Base-by-base conservation (phyloP, 2,888 invertebrate species). In the Corbicula japonica region DNA sequence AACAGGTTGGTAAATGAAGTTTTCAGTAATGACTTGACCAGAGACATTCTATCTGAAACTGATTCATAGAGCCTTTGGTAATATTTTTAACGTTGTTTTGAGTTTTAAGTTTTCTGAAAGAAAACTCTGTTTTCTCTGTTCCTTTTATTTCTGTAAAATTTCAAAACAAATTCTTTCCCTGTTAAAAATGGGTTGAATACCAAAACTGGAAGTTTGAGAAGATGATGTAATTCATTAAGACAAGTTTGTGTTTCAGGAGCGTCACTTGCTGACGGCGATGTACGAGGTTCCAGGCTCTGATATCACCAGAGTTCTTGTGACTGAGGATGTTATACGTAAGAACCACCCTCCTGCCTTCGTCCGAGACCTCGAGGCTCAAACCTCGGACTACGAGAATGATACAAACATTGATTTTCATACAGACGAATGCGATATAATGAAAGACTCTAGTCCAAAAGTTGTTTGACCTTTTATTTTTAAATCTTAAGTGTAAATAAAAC, bases 221-320 rank as follows among this genome's bases (percentile, higher is more conserved):
- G 46, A 46, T 5, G n/a, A 50, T 52, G 12, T 21, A 15, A 12
- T 18, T 21, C 6, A 34, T 23, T 18, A 26, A n/a, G n/a, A n/a
- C n/a, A n/a, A n/a, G n/a, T 15, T 5, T 70, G 60, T 61, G 88
- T 93, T 93, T 28, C 94, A 98, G 97, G 99, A 99, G 94, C 96
- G 96, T 87, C 95, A 99, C 65, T 95, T 99, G 50, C 95, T 99
- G 85, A 98, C 99, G 90, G 97, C 99, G 80, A 99, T 99, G 98
- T 99, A 98, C 94, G 98, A 99, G 94, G 97, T 98, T 88, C 99
- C 99, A 58, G 98, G 98, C 28, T 98, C 98, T 0, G 97, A 98
- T 94, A 97, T 99, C 34, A 95, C 96, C 83, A 95, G 96, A 69
- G 98, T 99, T 62, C 97, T 97, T 92, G 96, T 99, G 73, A 97